Conservation (phyloP, 2,113 vertebrate species). For the Australoheros scitulus region DNA sequence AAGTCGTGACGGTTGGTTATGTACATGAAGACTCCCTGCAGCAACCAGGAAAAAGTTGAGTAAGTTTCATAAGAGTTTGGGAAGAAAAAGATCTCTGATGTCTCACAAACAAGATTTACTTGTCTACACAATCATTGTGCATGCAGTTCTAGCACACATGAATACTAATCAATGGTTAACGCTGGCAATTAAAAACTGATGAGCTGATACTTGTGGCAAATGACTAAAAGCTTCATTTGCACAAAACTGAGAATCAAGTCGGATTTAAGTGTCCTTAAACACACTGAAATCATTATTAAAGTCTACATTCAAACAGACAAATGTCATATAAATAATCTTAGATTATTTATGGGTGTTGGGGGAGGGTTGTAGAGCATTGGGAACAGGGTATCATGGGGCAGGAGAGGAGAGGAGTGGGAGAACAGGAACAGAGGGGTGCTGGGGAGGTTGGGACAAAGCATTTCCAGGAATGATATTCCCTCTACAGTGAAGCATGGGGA, state of each 20-base stretch:
- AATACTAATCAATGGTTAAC: conserved; percentile 25
- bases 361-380: conserved; percentile 26
- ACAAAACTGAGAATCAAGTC: conserved; percentile 19
- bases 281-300: conserved; percentile 57
- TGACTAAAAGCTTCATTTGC: conserved; percentile 43
- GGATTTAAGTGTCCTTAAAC: conserved; percentile 54
- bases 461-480: conserved; percentile 67
- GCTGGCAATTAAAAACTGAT: not conserved
- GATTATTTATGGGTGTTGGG: conserved; percentile 71
- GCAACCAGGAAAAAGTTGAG: conserved; percentile 52
- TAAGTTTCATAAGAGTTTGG: conserved; percentile 46
- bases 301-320: conserved; percentile 27
- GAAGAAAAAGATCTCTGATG: not conserved
- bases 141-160: conserved; percentile 20
- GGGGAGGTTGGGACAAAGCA: conserved; percentile 57
- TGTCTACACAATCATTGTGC: conserved; percentile 14
- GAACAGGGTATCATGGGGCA: conserved; percentile 38
- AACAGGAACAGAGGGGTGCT: conserved; percentile 50
- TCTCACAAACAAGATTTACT: not conserved
- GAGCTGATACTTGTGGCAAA: conserved; percentile 24
- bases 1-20: conserved; percentile 96
- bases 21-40: conserved; percentile 97
- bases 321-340: conserved; percentile 72
- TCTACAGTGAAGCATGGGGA: conserved; percentile 55
- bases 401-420: conserved; percentile 25